Evolutionary conservation across 2,113 vertebrate genomes (phyloP).

Genomic region (Gallinago media): DNA sequence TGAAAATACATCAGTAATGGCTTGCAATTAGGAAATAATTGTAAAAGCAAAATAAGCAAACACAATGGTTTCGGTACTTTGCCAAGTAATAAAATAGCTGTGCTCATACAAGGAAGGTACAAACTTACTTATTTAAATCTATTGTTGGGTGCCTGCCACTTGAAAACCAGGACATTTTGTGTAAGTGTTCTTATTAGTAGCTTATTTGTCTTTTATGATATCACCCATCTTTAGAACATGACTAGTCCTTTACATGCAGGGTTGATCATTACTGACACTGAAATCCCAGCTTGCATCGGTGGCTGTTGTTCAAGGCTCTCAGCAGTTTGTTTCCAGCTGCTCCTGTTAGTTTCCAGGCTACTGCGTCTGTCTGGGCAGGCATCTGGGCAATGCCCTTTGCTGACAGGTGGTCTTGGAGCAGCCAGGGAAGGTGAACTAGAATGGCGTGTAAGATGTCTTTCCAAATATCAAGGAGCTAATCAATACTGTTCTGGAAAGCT

Average conservation of each 20-base stretch:
- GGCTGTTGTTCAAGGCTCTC: background rate
- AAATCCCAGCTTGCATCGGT: background rate
- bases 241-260: background rate
- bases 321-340: background rate
- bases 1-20: background rate
- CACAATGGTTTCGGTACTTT: background rate
- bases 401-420: background rate
- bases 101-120: background rate
- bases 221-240: background rate
- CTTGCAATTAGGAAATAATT: constrained; percentile 21
- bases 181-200: background rate
- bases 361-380: background rate
- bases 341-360: background rate
- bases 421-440: background rate
- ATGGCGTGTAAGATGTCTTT: rapidly evolving
- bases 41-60: constrained; percentile 12
- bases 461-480: background rate
- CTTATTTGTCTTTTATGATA: background rate
- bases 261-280: background rate
- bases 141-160: background rate
- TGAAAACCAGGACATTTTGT: background rate
- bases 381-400: background rate
- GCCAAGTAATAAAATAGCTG: background rate
- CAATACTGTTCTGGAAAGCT: background rate
- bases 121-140: background rate